Evolutionary conservation across 1,140 invertebrate genomes (phyloP), one percentile per base, ranked within the genome.

Genomic region (Dendroctonus valens): DNA sequence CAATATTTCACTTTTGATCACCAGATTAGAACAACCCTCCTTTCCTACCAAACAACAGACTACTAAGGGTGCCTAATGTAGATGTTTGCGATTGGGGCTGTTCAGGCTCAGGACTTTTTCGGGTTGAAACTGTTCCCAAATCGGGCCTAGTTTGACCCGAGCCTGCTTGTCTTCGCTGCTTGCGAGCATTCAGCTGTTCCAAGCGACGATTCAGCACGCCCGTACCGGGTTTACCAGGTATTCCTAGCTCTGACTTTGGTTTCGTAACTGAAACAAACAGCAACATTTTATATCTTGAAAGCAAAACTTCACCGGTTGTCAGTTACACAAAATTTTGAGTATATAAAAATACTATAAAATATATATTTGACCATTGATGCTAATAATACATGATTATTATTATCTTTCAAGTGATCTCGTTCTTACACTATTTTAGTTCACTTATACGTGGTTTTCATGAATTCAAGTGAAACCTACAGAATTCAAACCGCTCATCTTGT

Each of bases 1-100:
- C 12, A 46, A 9, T 4, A 46, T 46, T 46, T 9, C 37, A 52
- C 9, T 52, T 6, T 14, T 52, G 26, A 26, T 14, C 8, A 26
- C 50, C 9, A 14, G 3, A 37, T 69, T 87, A 92, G 68, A 92
- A 83, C 69, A 91, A 82, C 11, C 91, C 91, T 50, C 91, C 91
- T 75, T 92, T 93, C 59, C 91, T 82, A 39, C 91, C 91, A 77
- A 93, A 93, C 8, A 92, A 81, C 69, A 93, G 81, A 15, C 88
- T 88, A 80, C 90, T 91, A 57, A 93, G 84, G 37, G 89, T 91
- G 58, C 90, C 91, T 11, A 91, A 80, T 1, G 90, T 85, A 11
- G 87, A 86, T 42, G 74, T 73, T 7, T 53, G 52, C 14, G 50
- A 42, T 38, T 65, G 49, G 8, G 58, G 7, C 38, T 52, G 42